phyloP scores from a whole-genome alignment of 2,113 vertebrate species.

The Phalacrocorax aristotelis region DNA sequence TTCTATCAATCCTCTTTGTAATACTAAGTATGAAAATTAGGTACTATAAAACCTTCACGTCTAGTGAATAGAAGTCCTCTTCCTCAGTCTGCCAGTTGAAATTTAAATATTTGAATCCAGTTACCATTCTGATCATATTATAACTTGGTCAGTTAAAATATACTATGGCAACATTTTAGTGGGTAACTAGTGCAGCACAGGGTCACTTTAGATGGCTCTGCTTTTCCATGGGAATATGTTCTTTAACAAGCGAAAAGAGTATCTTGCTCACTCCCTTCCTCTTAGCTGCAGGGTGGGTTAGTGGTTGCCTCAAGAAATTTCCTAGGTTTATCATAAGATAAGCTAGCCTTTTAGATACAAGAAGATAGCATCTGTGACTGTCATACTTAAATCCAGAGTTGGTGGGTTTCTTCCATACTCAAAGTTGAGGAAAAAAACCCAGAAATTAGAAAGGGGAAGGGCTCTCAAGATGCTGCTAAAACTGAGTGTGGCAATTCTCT shows the following conservation, averaged over 20 bases:
- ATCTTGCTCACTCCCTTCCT: neutral
- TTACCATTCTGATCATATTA: neutral
- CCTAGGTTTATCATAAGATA: neutral
- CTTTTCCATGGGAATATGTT: neutral
- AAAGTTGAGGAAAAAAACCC: neutral
- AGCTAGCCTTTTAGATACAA: neutral
- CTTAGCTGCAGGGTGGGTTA: neutral
- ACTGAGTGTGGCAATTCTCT: neutral
- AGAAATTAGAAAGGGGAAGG: neutral
- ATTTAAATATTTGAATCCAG: neutral
- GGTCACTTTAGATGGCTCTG: neutral
- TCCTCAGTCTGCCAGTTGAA: neutral
- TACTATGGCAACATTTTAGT: neutral
- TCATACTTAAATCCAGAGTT: neutral
- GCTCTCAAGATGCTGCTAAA: neutral
- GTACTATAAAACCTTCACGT: neutral
- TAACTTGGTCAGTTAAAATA: neutral
- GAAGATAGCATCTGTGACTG: neutral
- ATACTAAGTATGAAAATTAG: neutral
- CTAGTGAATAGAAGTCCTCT: neutral
- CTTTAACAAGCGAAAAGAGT: neutral
- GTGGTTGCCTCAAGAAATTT: neutral
- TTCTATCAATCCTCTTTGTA: constrained; percentile 2
- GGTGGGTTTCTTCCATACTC: neutral
- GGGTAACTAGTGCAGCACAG: neutral